Evolutionary conservation across 2,113 vertebrate genomes (phyloP), one percentile per base, ranked within the genome.

Genomic region (Poicephalus gulielmi): DNA sequence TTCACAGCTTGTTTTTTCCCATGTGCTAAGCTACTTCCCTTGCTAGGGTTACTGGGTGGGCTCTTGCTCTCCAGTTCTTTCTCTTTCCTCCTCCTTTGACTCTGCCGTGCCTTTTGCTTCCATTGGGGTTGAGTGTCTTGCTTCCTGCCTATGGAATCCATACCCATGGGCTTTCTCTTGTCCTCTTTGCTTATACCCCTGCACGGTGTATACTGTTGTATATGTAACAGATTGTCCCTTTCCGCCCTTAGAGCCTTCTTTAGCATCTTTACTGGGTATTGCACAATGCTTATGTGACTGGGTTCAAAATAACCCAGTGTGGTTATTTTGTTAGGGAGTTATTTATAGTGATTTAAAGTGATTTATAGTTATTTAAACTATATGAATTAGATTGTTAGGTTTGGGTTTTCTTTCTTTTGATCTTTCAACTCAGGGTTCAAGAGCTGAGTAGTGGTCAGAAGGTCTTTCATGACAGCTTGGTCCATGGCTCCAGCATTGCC

Each of bases 151-250:
- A 1, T 35, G 39, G 20, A 17, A 3, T 79, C 52, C 24, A 2
- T 55, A n/a, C 4, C 0, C 18, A 23, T 2, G 7, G 35, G 28
- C 52, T 67, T 74, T 37, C 67, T 50, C 24, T 55, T 55, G 66
- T 43, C 37, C 47, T 73, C 46, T 62, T 71, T 49, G 52, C 31
- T 76, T 53, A 7, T 23, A 35, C 22, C 27, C 23, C 22, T 27
- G 14, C 60, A 8, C 4, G 11, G 6, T n/a, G 9, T 20, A 6
- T 23, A 2, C 35, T 55, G 0, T 31, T 3, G 1, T 2, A 0
- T 41, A 22, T 20, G n/a, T 53, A 59, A 39, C 59, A 46, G 8
- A 8, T 68, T 24, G 6, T 49, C 44, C 70, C 11, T 35, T 78
- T 62, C 43, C 33, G 24, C 43, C 17, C 62, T 66, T 27, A 20